Percentiles rank a stretch among this genome's conserved stretches.
phyloP scores from a whole-genome alignment of 2,797 vertebrate genomes.

The Xenentodon cancila region DNA sequence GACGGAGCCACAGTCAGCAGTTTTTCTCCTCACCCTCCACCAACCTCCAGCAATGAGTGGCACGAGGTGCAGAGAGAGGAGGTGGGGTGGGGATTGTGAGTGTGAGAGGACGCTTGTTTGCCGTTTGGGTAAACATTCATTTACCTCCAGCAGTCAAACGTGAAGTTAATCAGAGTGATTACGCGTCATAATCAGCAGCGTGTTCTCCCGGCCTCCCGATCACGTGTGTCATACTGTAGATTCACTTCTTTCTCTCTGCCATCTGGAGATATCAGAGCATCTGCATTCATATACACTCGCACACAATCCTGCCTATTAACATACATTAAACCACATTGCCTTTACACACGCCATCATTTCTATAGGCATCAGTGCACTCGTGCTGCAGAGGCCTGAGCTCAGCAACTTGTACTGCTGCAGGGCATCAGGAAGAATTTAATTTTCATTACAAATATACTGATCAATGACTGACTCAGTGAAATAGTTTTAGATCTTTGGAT shows the following conservation, averaged over 20 bases:
- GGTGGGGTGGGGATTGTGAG: background rate
- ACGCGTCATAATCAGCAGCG: conserved; percentile 66
- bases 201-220: conserved; percentile 49
- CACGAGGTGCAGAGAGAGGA: conserved; percentile 3
- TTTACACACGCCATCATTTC: conserved; percentile 61
- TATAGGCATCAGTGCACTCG: conserved; percentile 30
- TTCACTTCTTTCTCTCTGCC: conserved; percentile 48
- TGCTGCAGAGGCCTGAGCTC: conserved; percentile 63
- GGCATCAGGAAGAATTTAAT: conserved; percentile 29
- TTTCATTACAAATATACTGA: conserved; percentile 15
- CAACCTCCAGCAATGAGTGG: conserved; percentile 55
- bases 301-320: conserved; percentile 51
- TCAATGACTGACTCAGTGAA: conserved; percentile 23
- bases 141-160: conserved; percentile 77
- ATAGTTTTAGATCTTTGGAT: conserved; percentile 20
- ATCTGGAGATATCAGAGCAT: conserved; percentile 66
- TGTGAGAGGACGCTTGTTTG: conserved; percentile 66
- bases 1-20: conserved; percentile 70
- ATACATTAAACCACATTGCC: conserved; percentile 53
- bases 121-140: conserved; percentile 80
- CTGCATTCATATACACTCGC: conserved; percentile 26
- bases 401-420: conserved; percentile 53
- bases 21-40: conserved; percentile 48
- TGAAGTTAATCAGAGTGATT: conserved; percentile 83
- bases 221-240: conserved; percentile 51